These are phyloP conservation scores for Eurystomus glaucurus DNA, from an alignment of 2,797 vertebrate genomes.

Conservation along the genomic window DNA sequence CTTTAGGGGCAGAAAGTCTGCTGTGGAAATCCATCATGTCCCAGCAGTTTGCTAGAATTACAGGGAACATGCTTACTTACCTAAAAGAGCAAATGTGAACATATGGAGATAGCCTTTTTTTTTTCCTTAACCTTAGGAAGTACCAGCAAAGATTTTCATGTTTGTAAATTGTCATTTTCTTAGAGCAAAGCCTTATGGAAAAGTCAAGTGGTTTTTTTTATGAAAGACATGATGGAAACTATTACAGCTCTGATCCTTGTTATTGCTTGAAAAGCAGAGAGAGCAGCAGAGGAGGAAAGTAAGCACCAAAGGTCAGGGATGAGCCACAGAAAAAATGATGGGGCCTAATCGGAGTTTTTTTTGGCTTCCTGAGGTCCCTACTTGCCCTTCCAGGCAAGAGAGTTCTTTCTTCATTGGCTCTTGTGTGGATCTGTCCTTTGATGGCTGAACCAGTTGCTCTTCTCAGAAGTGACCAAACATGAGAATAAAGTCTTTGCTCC, in stretches of 20 bases:
- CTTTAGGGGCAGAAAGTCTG: conserved; percentile 12
- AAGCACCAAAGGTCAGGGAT: conserved; percentile 12
- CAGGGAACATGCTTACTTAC: conserved; percentile 56
- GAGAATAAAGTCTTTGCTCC: not conserved
- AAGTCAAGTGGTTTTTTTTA: not conserved
- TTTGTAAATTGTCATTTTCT: conserved; percentile 69
- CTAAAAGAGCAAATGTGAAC: conserved; percentile 60
- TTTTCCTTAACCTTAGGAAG: conserved; percentile 4
- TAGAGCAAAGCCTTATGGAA: conserved; percentile 64
- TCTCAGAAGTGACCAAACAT: not conserved
- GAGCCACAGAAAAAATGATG: conserved; percentile 20
- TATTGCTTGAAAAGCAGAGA: conserved; percentile 43
- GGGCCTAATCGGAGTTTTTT: not conserved
- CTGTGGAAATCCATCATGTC: conserved; percentile 26
- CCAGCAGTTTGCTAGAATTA: conserved; percentile 63
- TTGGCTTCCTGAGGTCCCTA: not conserved
- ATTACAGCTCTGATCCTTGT: conserved; percentile 32
- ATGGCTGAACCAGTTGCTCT: not conserved
- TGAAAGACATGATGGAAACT: conserved; percentile 50
- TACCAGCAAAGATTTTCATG: conserved; percentile 54
- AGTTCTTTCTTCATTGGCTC: not conserved
- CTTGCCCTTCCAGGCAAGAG: not conserved
- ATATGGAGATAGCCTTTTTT: conserved; percentile 40
- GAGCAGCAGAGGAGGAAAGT: conserved; percentile 6
- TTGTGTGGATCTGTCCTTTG: not conserved